A percentile compares a stretch with the other conserved stretches of the same genome.
Evolutionary conservation across 2,888 invertebrate genomes (phyloP).

Genomic region (Oscheius sp.): DNA sequence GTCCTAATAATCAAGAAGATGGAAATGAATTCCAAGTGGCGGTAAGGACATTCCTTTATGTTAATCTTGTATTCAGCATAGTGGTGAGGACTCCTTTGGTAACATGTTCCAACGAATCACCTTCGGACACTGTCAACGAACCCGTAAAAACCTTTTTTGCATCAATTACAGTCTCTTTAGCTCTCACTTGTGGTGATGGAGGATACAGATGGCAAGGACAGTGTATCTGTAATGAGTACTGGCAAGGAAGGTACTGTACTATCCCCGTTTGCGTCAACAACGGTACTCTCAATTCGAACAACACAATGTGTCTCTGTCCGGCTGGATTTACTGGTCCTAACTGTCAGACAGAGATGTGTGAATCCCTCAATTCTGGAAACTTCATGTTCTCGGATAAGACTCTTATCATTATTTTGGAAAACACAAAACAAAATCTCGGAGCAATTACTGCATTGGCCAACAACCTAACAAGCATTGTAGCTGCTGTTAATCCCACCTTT

Average conservation of each 20-base stretch:
- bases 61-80: conserved; percentile 33
- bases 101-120: conserved; percentile 59
- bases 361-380: conserved; percentile 20
- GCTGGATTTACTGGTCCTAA: conserved; percentile 48
- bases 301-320: conserved; percentile 47
- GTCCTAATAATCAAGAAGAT: conserved; percentile 45
- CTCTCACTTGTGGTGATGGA: conserved; percentile 51
- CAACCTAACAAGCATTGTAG: conserved; percentile 36
- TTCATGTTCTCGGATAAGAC: conserved; percentile 46
- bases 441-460: conserved; percentile 34
- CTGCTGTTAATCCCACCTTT: conserved; percentile 36
- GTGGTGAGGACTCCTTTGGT: conserved; percentile 61
- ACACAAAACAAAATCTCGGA: conserved; percentile 36
- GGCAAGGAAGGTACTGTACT: conserved; percentile 40
- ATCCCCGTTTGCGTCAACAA: conserved; percentile 58
- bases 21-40: conserved; percentile 44
- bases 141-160: not conserved
- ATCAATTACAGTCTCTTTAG: not conserved
- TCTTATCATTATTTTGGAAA: conserved; percentile 47
- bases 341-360: conserved; percentile 47
- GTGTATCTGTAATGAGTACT: conserved; percentile 59
- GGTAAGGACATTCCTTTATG: not conserved
- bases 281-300: conserved; percentile 47
- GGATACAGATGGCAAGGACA: conserved; percentile 55
- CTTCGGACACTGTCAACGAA: conserved; percentile 42